Evolutionary conservation across 2,797 vertebrate species (phyloP).

Genomic region (Odontamblyopus lacepedii): DNA sequence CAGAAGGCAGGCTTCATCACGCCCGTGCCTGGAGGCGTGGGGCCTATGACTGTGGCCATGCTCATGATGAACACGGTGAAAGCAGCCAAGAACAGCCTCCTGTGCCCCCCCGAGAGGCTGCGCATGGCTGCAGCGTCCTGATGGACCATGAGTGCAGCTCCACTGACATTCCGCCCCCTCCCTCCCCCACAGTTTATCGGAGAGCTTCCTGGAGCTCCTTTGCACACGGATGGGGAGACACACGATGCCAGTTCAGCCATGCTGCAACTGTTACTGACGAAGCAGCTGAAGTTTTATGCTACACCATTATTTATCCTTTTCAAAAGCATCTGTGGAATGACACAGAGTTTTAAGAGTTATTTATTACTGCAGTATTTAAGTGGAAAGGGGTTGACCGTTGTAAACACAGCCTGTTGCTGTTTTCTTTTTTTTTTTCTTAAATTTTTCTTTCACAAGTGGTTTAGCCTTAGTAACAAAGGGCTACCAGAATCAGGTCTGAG

Average conservation of each 20-base stretch:
- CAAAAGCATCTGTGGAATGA: background rate
- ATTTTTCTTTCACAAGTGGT: slow-evolving; percentile 17
- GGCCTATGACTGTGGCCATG: slow-evolving; percentile 98
- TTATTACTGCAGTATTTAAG: slow-evolving; percentile 66
- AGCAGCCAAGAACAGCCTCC: slow-evolving; percentile 88
- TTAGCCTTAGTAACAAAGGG: slow-evolving; percentile 54
- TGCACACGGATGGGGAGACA: slow-evolving; percentile 60
- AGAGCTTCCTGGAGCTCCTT: slow-evolving; percentile 26
- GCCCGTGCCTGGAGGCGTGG: slow-evolving; percentile 93
- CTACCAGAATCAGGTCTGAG: slow-evolving; percentile 54
- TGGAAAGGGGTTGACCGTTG: background rate
- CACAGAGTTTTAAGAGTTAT: slow-evolving; percentile 50
- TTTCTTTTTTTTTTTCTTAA: slow-evolving; percentile 13
- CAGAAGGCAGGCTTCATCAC: slow-evolving; percentile 96
- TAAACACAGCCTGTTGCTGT: slow-evolving; percentile 13
- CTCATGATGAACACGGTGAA: slow-evolving; percentile 99
- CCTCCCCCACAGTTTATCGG: background rate
- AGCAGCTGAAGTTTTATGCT: slow-evolving; percentile 41
- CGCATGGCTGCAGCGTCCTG: slow-evolving; percentile 78
- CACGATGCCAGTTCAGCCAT: slow-evolving; percentile 40
- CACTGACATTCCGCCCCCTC: slow-evolving; percentile 62
- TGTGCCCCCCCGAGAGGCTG: slow-evolving; percentile 71
- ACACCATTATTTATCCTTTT: slow-evolving; percentile 50
- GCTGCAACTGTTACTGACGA: slow-evolving; percentile 65
- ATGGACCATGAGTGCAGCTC: slow-evolving; percentile 13